Percentiles rank a stretch among this genome's conserved stretches.
Evolutionary conservation across 2,888 invertebrate species (phyloP).

Genomic region (Morpho achilles): DNA sequence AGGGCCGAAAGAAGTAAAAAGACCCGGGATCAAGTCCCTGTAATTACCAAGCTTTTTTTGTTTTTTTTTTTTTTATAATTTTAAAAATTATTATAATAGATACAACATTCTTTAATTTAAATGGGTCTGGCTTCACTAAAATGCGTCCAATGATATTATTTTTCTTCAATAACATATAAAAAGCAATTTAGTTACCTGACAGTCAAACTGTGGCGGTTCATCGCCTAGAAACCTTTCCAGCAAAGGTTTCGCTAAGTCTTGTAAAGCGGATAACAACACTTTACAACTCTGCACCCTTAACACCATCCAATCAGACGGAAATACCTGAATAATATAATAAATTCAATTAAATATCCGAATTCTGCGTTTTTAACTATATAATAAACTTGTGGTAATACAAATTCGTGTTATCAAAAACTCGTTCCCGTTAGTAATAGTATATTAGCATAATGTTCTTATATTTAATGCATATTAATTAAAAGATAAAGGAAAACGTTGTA

Average conservation of each 20-base stretch:
- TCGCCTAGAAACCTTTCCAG: slow-evolving; percentile 89
- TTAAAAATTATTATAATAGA: too few relatives aligned
- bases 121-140: too few relatives aligned
- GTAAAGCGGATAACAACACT: slow-evolving; percentile 89
- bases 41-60: too few relatives aligned
- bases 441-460: background rate
- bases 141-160: background rate
- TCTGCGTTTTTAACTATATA: background rate
- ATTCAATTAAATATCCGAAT: background rate
- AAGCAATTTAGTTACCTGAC: slow-evolving; percentile 75
- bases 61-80: too few relatives aligned
- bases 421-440: background rate
- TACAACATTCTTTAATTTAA: too few relatives aligned
- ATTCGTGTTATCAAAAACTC: slow-evolving; percentile 1
- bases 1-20: too few relatives aligned
- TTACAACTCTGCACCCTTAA: slow-evolving; percentile 93
- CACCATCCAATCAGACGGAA: slow-evolving; percentile 94
- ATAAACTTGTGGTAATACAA: background rate
- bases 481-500: background rate
- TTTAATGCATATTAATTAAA: background rate
- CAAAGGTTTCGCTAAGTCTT: slow-evolving; percentile 93
- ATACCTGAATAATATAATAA: slow-evolving; percentile 70
- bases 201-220: slow-evolving; percentile 85
- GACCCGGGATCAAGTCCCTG: too few relatives aligned
- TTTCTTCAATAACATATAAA: background rate